A percentile compares a stretch with the other conserved stretches of the same genome.
phyloP scores from a whole-genome alignment of 2,113 vertebrate species.

The Pseudorasbora parva region DNA sequence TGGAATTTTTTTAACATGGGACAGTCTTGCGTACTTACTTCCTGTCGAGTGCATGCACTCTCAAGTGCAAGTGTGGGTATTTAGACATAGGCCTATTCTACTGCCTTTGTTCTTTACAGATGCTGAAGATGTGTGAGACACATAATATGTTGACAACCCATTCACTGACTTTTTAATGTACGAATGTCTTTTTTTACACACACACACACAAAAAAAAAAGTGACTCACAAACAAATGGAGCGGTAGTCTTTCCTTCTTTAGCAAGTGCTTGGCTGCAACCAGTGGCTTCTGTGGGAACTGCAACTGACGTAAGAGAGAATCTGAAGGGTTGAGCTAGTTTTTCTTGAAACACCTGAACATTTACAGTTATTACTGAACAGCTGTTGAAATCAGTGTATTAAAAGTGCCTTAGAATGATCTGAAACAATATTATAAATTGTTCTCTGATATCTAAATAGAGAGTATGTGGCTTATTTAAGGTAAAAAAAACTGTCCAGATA shows the following conservation, averaged over 20 bases:
- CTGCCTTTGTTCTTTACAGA: slow-evolving; percentile 12
- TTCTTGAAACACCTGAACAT: background rate
- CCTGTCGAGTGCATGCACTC: too few relatives aligned
- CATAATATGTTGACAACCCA: background rate
- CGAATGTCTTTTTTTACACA: background rate
- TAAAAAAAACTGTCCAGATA: too few relatives aligned
- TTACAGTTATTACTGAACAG: background rate
- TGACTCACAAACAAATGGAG: background rate
- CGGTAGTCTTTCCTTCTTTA: background rate
- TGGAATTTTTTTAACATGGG: too few relatives aligned
- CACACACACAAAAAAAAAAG: too few relatives aligned
- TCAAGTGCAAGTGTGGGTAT: too few relatives aligned
- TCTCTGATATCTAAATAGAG: too few relatives aligned
- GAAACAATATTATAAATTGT: too few relatives aligned
- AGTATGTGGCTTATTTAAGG: too few relatives aligned
- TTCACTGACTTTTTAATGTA: background rate
- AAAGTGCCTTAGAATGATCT: too few relatives aligned
- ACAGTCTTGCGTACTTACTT: too few relatives aligned
- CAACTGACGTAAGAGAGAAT: background rate
- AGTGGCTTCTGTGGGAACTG: slow-evolving; percentile 21
- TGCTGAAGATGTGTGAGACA: background rate
- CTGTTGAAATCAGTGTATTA: background rate
- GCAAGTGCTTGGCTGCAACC: slow-evolving; percentile 23
- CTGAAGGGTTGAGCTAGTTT: background rate
- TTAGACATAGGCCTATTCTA: too few relatives aligned